Evolutionary conservation across 2,888 invertebrate genomes (phyloP).

Genomic region (Odontothrips loti): DNA sequence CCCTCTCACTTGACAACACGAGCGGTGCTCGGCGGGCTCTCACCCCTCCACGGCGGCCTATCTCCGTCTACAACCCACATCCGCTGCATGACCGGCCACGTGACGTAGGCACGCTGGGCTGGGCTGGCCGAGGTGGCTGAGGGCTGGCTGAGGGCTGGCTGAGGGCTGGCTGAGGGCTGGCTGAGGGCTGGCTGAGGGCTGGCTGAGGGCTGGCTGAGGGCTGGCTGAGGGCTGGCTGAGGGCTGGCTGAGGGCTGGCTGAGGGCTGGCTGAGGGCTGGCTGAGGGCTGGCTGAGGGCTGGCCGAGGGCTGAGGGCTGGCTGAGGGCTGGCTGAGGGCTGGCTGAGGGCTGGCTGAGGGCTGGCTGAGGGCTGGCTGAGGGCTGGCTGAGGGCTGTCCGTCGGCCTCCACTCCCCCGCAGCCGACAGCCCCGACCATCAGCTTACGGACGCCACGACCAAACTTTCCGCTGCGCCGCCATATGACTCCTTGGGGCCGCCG

Average conservation of each 20-base stretch:
- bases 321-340: not conserved
- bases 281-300: not conserved
- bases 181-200: not conserved
- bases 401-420: not conserved
- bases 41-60: too few species aligned
- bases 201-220: not conserved
- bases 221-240: not conserved
- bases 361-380: not conserved
- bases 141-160: not conserved
- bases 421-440: too few species aligned
- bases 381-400: not conserved
- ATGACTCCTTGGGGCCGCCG: too few species aligned
- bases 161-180: not conserved
- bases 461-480: too few species aligned
- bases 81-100: too few species aligned
- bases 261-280: not conserved
- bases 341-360: not conserved
- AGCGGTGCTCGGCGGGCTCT: too few species aligned
- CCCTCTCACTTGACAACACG: too few species aligned
- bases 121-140: too few species aligned
- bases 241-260: not conserved
- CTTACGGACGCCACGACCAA: too few species aligned
- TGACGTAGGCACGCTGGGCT: too few species aligned
- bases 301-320: too few species aligned
- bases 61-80: too few species aligned